These are phyloP conservation scores for Romanogobio albipinnatus DNA, from an alignment of 2,113 vertebrate species.

Conservation along the genomic window DNA sequence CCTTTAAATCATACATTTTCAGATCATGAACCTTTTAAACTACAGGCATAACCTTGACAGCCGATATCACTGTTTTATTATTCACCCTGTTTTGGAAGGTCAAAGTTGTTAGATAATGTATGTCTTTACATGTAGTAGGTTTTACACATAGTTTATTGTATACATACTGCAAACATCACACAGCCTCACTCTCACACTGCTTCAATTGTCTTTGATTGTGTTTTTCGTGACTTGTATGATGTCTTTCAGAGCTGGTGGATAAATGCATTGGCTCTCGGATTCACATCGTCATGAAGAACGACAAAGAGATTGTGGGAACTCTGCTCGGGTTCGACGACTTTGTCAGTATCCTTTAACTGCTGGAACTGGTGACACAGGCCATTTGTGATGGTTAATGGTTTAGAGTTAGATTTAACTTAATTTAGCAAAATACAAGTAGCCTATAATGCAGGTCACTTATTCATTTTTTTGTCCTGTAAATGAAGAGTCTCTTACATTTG, in stretches of 20 bases:
- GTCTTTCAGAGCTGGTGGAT: slow-evolving; percentile 84
- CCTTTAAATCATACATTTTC: no score
- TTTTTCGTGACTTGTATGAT: neutral
- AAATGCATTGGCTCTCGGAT: slow-evolving; percentile 90
- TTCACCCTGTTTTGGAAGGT: neutral
- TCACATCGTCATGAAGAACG: slow-evolving; percentile 92
- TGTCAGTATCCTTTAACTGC: slow-evolving; percentile 90
- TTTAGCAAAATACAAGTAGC: neutral
- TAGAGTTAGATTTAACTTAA: neutral
- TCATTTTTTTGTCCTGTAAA: neutral
- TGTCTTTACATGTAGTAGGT: neutral
- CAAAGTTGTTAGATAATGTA: neutral
- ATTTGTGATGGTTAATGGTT: neutral
- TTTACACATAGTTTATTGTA: no score
- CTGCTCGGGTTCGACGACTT: slow-evolving; percentile 93
- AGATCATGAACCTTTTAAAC: no score
- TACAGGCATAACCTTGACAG: no score
- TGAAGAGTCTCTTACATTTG: neutral
- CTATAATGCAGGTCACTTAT: neutral
- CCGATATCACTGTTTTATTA: neutral
- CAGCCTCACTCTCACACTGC: no score
- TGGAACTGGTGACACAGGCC: neutral
- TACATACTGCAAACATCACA: neutral
- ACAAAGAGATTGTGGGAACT: slow-evolving; percentile 89
- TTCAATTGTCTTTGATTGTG: neutral